Evolutionary conservation across 2,888 invertebrate species (phyloP).

Genomic region (Oscheius sp.): DNA sequence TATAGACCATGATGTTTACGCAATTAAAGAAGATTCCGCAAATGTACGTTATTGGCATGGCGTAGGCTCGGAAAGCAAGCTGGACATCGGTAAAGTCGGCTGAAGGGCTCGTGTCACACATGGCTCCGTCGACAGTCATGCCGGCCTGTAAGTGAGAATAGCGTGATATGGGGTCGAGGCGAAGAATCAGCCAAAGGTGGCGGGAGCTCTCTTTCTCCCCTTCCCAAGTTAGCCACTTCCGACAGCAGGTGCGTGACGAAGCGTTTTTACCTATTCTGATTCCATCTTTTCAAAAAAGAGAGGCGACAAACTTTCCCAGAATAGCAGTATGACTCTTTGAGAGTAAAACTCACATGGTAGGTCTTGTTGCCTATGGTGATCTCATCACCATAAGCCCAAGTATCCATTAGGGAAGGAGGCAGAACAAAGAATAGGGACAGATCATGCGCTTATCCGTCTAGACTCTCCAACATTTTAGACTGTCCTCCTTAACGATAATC

Average conservation of each 20-base stretch:
- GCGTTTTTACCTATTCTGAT: background rate
- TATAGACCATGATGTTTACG: constrained; percentile 64
- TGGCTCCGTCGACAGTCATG: constrained; percentile 24
- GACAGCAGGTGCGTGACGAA: constrained; percentile 22
- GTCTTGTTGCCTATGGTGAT: constrained; percentile 14
- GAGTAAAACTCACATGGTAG: constrained; percentile 5
- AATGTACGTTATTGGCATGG: constrained; percentile 64
- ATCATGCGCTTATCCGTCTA: no score
- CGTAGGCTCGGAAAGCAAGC: constrained; percentile 63
- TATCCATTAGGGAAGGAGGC: constrained; percentile 2
- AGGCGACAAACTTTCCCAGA: background rate
- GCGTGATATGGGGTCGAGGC: background rate
- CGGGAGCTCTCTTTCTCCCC: background rate
- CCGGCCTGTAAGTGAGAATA: constrained; percentile 22
- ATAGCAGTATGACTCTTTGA: background rate
- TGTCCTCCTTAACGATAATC: no score
- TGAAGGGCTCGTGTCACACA: constrained; percentile 31
- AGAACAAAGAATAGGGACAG: no score
- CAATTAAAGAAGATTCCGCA: constrained; percentile 66
- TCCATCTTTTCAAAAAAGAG: background rate
- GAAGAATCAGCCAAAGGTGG: background rate
- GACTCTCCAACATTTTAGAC: no score
- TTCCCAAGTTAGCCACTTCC: constrained; percentile 6
- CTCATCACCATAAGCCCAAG: constrained; percentile 16
- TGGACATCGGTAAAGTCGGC: constrained; percentile 55